A percentile compares a stretch with the other conserved stretches of the same genome.
phyloP scores from a whole-genome alignment of 2,113 vertebrate genomes.

The Orientallactaga bullata region DNA sequence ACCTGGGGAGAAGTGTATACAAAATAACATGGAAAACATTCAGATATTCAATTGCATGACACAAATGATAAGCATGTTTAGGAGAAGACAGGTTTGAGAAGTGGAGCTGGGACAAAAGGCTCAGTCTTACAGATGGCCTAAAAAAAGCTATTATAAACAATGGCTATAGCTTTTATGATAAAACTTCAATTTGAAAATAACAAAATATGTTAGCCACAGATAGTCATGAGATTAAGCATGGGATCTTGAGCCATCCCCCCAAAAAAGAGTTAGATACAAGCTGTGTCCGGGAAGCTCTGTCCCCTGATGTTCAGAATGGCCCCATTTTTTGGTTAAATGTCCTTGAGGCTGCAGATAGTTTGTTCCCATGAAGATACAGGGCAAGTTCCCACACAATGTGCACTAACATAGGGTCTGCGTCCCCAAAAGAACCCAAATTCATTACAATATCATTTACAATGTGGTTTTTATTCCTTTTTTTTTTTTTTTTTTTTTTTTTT shows the following conservation, averaged over 20 bases:
- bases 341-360: neutral
- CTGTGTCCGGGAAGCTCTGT: neutral
- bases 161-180: no score
- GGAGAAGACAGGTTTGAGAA: neutral
- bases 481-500: no score
- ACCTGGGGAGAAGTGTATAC: conserved; percentile 30
- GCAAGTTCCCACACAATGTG: neutral
- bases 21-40: conserved; percentile 17
- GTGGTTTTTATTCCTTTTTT: neutral
- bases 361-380: neutral
- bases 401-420: no score
- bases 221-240: neutral
- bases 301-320: neutral
- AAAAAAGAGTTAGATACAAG: neutral
- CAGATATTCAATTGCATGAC: neutral
- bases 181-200: neutral
- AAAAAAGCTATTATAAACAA: neutral
- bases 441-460: neutral
- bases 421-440: neutral
- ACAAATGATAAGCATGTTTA: neutral
- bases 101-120: neutral
- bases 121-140: neutral
- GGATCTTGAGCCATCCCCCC: neutral
- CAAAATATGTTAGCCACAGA: neutral
- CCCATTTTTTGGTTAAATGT: neutral